Percentiles rank a stretch among this genome's conserved stretches.
These are phyloP conservation scores for Aphodius sticticus DNA, from an alignment of 2,888 invertebrate species.

Conservation along the genomic window DNA sequence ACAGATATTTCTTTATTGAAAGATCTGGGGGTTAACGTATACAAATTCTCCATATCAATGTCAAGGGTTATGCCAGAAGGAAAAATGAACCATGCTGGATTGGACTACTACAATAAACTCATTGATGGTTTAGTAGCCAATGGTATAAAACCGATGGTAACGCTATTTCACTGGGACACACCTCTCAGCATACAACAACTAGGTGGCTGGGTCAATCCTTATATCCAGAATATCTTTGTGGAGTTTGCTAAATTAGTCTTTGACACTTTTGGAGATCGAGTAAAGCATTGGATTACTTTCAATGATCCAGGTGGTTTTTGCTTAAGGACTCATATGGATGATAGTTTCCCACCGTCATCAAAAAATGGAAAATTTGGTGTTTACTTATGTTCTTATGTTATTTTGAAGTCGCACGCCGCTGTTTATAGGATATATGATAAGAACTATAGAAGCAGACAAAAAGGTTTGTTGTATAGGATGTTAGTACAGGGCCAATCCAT, in stretches of 20 bases:
- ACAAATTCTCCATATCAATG: constrained; percentile 81
- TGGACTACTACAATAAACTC: constrained; percentile 79
- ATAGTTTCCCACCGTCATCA: constrained; percentile 61
- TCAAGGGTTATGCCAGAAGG: constrained; percentile 77
- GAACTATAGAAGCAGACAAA: constrained; percentile 27
- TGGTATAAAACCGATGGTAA: constrained; percentile 67
- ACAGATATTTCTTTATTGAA: constrained; percentile 71
- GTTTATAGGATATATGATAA: constrained; percentile 60
- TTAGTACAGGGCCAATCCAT: too few relatives aligned
- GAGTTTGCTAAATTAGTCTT: constrained; percentile 63
- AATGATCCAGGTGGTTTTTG: constrained; percentile 59
- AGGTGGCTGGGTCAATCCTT: constrained; percentile 70
- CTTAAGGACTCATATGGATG: constrained; percentile 47
- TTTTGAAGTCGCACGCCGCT: constrained; percentile 60
- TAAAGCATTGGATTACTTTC: constrained; percentile 62
- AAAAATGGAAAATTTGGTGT: constrained; percentile 62
- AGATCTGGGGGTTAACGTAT: constrained; percentile 70
- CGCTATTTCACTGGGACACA: constrained; percentile 60
- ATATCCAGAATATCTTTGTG: constrained; percentile 63
- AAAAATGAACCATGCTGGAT: constrained; percentile 72
- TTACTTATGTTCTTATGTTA: constrained; percentile 66
- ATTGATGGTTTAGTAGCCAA: constrained; percentile 72
- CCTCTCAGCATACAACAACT: constrained; percentile 59
- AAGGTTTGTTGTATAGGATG: constrained; percentile 15
- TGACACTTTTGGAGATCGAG: constrained; percentile 45